Evolutionary conservation across 2,888 invertebrate genomes (phyloP).

Genomic region (Leptodirus hochenwartii): DNA sequence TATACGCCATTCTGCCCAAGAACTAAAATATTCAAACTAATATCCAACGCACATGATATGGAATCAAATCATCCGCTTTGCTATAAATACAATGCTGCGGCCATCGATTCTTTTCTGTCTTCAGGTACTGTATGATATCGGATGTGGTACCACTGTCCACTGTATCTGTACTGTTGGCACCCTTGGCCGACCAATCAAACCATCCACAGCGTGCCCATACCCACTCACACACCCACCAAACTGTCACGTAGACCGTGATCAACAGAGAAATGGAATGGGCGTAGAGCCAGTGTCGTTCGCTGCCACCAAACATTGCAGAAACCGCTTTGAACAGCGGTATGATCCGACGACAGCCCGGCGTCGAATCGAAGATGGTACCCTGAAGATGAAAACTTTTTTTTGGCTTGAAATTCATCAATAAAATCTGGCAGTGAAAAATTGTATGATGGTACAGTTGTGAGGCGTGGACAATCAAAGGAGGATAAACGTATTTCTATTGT

Average conservation of each 20-base stretch:
- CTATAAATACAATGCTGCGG: slow-evolving; percentile 60
- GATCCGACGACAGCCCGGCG: slow-evolving; percentile 44
- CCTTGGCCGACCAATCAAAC: too few relatives aligned
- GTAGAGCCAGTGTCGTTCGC: slow-evolving; percentile 31
- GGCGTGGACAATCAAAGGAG: not conserved
- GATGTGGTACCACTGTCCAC: slow-evolving; percentile 23
- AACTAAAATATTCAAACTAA: not conserved
- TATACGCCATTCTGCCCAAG: not conserved
- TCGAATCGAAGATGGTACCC: slow-evolving; percentile 54
- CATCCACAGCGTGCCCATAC: slow-evolving; percentile 19
- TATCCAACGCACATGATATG: slow-evolving; percentile 29
- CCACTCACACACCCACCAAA: slow-evolving; percentile 41
- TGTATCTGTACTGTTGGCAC: too few relatives aligned
- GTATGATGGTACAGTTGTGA: too few relatives aligned
- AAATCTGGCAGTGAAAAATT: slow-evolving; percentile 8
- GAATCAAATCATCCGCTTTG: slow-evolving; percentile 46
- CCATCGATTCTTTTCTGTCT: slow-evolving; percentile 38
- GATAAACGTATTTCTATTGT: not conserved
- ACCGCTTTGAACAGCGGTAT: slow-evolving; percentile 38
- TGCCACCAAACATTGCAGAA: slow-evolving; percentile 40
- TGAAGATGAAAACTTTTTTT: slow-evolving; percentile 26
- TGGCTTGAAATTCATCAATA: slow-evolving; percentile 2
- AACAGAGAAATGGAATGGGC: slow-evolving; percentile 36
- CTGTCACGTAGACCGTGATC: slow-evolving; percentile 34
- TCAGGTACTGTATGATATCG: slow-evolving; percentile 38